These are phyloP conservation scores for Protophormia terraenovae DNA, from an alignment of 2,888 invertebrate species.

Conservation along the genomic window DNA sequence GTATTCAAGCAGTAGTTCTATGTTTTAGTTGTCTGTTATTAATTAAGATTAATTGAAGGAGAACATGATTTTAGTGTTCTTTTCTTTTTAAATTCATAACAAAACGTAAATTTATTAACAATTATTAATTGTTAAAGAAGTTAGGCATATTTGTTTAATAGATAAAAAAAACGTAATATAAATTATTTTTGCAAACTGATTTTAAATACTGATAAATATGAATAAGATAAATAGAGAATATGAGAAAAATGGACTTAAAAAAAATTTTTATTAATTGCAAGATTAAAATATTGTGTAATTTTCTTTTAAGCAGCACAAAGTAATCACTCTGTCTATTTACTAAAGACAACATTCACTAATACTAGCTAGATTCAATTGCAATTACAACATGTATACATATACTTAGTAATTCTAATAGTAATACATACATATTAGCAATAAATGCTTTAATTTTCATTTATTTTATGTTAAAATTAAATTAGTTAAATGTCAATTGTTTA, in stretches of 20 bases:
- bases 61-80: conserved; percentile 47
- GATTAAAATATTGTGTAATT: too few species aligned
- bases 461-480: not conserved
- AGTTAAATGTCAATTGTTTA: not conserved
- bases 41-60: conserved; percentile 60
- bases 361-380: too few species aligned
- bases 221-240: not conserved
- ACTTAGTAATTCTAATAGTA: too few species aligned
- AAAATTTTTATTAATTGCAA: too few species aligned
- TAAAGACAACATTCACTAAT: too few species aligned
- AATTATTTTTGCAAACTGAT: not conserved
- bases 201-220: not conserved
- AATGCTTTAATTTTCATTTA: too few species aligned
- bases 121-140: conserved; percentile 12
- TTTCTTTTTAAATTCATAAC: not conserved
- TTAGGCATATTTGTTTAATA: not conserved
- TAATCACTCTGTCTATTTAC: too few species aligned
- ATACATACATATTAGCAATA: too few species aligned
- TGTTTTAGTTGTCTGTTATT: conserved; percentile 17
- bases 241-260: too few species aligned
- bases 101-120: conserved; percentile 21
- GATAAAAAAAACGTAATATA: not conserved
- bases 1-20: not conserved
- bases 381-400: too few species aligned
- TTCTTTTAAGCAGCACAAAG: too few species aligned